Base-by-base conservation (phyloP, 2,797 vertebrate genomes). In the Melanotaenia maccullochi region DNA sequence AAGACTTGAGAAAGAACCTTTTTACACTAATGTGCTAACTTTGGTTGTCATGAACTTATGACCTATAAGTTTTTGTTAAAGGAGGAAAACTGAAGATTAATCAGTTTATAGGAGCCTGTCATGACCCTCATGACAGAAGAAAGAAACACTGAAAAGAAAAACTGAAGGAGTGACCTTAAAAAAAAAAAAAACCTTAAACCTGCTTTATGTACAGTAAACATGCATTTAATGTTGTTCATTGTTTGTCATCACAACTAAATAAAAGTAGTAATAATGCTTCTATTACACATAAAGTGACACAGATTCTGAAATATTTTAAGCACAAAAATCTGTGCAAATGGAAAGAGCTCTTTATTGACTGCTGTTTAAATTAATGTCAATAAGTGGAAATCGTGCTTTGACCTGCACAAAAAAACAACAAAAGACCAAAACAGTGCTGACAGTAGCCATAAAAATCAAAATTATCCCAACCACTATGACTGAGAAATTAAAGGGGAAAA, bases 391-490 rank as follows among this genome's bases (percentile, higher is more conserved):
- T 68, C 78, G 64, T 75, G 83, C 75, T 65, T 71, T 44, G 66
- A 82, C 82, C 83, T 70, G 79, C 77, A 79, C 73, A 25, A 75
- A 68, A 75, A 9, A 68, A 76, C 77, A 87, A 80, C 67, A 85
- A 85, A 83, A 81, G 68, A 49, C 55, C 35, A 73, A 81, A 89
- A 79, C 70, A 58, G 54, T n/a, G 28, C 76, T 87, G 89, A 85
- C 86, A 85, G 68, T 11, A 24, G 28, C 56, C 68, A 84, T 87
- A 64, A 76, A 82, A 84, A 91, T 84, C 76, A 20, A 72, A 89
- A 85, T 84, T 69, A 83, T 32, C 56, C 56, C 76, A 67, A 80
- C 54, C 42, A 47, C 54, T 36, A n/a, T 32, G 68, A 73, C 78
- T 42, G 56, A 69, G 47, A 81, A 89, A 85, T 76, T 78, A 83